Base-by-base conservation (phyloP, 2,113 vertebrate genomes). In the Seriola aureovittata region DNA sequence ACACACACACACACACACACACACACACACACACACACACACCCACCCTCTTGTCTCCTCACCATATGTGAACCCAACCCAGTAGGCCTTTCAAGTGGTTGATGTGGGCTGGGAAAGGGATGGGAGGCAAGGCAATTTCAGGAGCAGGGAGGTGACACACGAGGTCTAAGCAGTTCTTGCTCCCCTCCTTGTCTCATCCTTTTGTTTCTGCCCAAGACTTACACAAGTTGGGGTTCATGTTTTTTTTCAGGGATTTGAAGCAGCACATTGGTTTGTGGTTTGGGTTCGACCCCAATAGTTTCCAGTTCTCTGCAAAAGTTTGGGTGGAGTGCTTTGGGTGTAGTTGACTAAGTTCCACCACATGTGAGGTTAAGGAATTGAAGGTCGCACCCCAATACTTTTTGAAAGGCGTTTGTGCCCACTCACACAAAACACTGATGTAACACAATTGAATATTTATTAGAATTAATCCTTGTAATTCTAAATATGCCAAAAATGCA, bases 21-120 rank as follows among this genome's bases (percentile, higher is more conserved):
- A 64, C 76, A 68, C 58, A 50, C 44, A 77, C 34, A 63, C 71
- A 76, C 67, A 65, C 23, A 48, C 78, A 62, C 21, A 72, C 59
- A 68, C 75, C 75, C 75, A 67, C 79, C 50, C 85, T 52, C 71
- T n/a, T 58, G 82, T 82, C 90, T 89, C 87, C 65, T 80, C 79
- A 88, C 85, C 92, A 91, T 89, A 91, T 93, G 89, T 86, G 83
- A 89, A 78, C 90, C 90, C 90, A 91, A 68, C 89, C 91, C 91
- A 91, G 81, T 62, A 21, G 75, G 69, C 59, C 82, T 93, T 93
- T 95, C 62, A 93, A 91, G 93, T 93, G 92, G 94, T 82, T 87
- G 93, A 72, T 86, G 62, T 12, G 84, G 87, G 63, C 57, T 77
- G 44, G 58, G 19, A 65, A 55, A 38, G 82, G 34, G 69, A 80